Conservation (phyloP, 2,113 vertebrate genomes). For the Pleuronectes platessa region DNA sequence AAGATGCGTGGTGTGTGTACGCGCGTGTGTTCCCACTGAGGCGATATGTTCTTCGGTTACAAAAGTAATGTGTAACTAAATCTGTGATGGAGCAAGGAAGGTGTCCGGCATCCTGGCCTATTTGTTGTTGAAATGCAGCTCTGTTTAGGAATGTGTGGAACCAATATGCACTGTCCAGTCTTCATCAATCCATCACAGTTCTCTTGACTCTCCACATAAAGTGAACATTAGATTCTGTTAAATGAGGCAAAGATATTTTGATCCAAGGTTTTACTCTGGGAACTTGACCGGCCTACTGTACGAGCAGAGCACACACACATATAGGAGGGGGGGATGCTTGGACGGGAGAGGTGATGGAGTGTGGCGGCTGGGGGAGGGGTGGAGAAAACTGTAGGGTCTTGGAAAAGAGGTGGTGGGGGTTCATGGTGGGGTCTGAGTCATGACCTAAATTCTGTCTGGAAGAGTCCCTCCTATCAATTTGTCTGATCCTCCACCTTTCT, state of each 20-base stretch:
- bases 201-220: neutral
- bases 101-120: constrained; percentile 39
- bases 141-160: constrained; percentile 21
- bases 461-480: constrained; percentile 33
- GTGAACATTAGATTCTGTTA: neutral
- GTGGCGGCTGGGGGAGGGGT: constrained; percentile 60
- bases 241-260: constrained; percentile 33
- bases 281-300: constrained; percentile 62
- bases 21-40: neutral
- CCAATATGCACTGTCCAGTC: neutral
- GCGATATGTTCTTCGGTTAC: constrained; percentile 41
- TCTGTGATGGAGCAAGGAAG: constrained; percentile 38
- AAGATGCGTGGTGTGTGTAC: constrained; percentile 2
- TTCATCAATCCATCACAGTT: constrained; percentile 16
- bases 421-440: constrained; percentile 65
- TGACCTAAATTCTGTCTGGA: constrained; percentile 79
- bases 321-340: constrained; percentile 20
- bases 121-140: constrained; percentile 25
- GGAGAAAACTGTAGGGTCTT: constrained; percentile 59
- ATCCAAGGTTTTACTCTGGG: constrained; percentile 28
- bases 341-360: constrained; percentile 52
- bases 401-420: constrained; percentile 47
- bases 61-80: constrained; percentile 60
- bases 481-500: constrained; percentile 3
- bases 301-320: constrained; percentile 17